Percentiles rank a stretch among this genome's conserved stretches.
Evolutionary conservation across 2,797 vertebrate genomes (phyloP).

Genomic region (Tympanoctomys barrerae): DNA sequence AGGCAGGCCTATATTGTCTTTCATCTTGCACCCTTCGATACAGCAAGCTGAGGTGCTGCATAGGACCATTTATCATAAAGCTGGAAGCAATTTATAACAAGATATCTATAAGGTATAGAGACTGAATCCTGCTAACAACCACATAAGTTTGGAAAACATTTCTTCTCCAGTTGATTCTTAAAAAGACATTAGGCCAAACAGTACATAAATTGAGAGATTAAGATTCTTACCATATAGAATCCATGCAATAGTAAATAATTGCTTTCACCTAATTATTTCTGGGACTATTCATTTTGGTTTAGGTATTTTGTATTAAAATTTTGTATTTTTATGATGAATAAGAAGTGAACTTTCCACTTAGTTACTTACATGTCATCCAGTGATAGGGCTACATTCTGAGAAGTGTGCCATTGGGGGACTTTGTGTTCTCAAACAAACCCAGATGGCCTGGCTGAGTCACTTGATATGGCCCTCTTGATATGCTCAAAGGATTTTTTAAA

Average conservation of each 20-base stretch:
- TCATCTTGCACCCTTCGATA: not conserved
- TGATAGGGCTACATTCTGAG: not conserved
- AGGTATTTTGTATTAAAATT: not conserved
- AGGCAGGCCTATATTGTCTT: not conserved
- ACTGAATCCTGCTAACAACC: no score
- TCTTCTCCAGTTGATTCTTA: not conserved
- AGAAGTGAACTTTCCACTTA: not conserved
- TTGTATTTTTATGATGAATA: not conserved
- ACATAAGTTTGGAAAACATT: rapidly evolving
- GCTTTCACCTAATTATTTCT: not conserved
- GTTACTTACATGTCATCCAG: not conserved
- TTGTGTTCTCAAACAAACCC: not conserved
- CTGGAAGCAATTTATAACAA: not conserved
- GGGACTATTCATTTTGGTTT: not conserved
- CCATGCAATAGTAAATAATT: not conserved
- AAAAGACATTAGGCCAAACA: not conserved
- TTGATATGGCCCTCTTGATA: not conserved
- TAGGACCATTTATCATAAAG: not conserved
- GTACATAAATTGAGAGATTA: not conserved
- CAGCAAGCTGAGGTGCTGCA: not conserved
- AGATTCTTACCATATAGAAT: not conserved
- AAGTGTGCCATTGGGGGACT: not conserved
- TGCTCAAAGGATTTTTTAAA: not conserved
- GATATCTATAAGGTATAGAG: not conserved
- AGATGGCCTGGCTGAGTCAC: not conserved